Evolutionary conservation across 2,797 vertebrate species (phyloP), one percentile per base, ranked within the genome.

Genomic region (Pantherophis alleghaniensis): DNA sequence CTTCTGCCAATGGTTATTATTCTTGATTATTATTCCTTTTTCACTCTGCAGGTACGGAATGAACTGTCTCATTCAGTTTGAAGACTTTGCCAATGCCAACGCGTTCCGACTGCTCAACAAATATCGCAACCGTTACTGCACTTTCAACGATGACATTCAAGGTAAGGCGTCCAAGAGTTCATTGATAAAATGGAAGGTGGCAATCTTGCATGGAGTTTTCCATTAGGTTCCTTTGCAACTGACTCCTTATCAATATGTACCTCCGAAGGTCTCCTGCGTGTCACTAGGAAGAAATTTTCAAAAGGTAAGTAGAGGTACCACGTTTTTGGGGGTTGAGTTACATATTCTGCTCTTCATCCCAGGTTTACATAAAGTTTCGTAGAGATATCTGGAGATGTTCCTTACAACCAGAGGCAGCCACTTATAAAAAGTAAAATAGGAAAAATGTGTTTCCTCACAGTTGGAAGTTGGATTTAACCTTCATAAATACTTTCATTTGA

Each of bases 111-210:
- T 99, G 91, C 99, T 99, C 95, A 98, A 98, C 97, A 99, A 99
- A 95, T 99, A 99, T 97, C 99, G 99, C 92, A 98, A 98, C 96
- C 98, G 97, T 90, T 99, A 99, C 95, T 99, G 99, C 92, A 99
- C 98, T 37, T 99, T 99, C 97, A 99, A 99, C 6, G 99, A 99
- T 83, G 99, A 99, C 96, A 99, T 99, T 96, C 99, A 99, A 98
- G 99, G 99, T 99, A 96, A 94, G 96, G 94, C 57, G 42, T 89
- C 47, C 47, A 92, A 53, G 53, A 18, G 10, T 57, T 66, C 14
- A 3, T 55, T 87, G 24, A 24, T 14, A 69, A 92, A 42, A 26
- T 20, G 28, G 9, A 14, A 51, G 37, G 37, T 22, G 74, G 18
- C 51, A 47, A 28, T 5, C 24, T 24, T 66, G 16, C 28, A 18